These are phyloP conservation scores for Tauraco hartlaubi DNA, from an alignment of 2,797 vertebrate species.

Conservation along the genomic window DNA sequence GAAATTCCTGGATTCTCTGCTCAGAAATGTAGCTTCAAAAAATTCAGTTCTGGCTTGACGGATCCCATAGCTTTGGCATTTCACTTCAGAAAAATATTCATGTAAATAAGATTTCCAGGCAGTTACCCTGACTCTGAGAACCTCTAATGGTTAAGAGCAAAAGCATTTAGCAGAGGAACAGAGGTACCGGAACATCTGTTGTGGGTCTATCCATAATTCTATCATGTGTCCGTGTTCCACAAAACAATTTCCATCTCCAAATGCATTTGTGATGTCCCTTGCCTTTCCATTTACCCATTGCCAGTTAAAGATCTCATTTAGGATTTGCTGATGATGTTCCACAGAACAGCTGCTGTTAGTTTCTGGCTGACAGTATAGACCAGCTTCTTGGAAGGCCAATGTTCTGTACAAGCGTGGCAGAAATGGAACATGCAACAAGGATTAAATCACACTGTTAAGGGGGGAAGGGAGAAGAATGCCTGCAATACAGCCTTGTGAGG, in stretches of 20 bases:
- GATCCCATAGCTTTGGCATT: background rate
- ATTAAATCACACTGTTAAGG: slow-evolving; percentile 29
- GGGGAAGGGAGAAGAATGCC: background rate
- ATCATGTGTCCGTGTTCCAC: background rate
- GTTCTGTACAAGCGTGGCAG: background rate
- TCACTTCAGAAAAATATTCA: background rate
- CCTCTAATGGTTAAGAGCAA: background rate
- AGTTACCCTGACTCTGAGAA: background rate
- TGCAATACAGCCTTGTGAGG: background rate
- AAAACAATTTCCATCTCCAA: background rate
- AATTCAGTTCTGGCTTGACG: background rate
- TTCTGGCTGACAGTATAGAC: slow-evolving; percentile 8
- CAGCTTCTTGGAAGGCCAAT: slow-evolving; percentile 54
- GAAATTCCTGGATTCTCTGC: background rate
- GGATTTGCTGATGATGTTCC: background rate
- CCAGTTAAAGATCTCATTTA: background rate
- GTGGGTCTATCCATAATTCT: background rate
- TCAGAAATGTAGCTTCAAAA: background rate
- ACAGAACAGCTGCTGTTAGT: slow-evolving; percentile 49
- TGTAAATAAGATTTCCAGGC: background rate
- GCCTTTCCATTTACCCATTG: background rate
- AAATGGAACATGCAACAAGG: slow-evolving; percentile 23
- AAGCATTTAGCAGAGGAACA: background rate
- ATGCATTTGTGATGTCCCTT: background rate
- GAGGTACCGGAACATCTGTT: background rate